Conservation (phyloP, 2,113 vertebrate genomes). For the Seriola rivoliana region DNA sequence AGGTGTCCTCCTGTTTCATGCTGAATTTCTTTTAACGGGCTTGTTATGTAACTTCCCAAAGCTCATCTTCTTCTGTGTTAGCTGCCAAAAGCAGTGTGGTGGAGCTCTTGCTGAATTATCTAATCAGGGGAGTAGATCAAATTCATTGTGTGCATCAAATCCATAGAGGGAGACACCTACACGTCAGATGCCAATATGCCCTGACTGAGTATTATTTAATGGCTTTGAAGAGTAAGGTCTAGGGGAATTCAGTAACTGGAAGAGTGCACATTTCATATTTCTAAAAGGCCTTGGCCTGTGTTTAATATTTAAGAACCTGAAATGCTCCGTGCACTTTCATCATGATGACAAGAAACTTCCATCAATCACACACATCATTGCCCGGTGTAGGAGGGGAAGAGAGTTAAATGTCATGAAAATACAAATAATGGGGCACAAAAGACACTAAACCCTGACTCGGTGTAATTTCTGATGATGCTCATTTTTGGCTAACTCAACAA, state of each 20-base stretch:
- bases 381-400: not conserved
- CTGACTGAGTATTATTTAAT: slow-evolving; percentile 33
- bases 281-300: slow-evolving; percentile 35
- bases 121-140: slow-evolving; percentile 45
- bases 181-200: slow-evolving; percentile 26
- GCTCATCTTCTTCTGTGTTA: slow-evolving; percentile 15
- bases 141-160: slow-evolving; percentile 36
- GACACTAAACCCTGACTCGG: not conserved
- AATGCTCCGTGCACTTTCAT: slow-evolving; percentile 45
- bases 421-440: not conserved
- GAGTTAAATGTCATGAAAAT: not conserved
- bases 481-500: not conserved
- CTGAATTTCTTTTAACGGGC: slow-evolving; percentile 42
- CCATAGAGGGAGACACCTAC: slow-evolving; percentile 13
- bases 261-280: slow-evolving; percentile 37
- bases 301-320: slow-evolving; percentile 43
- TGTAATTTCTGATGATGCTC: not conserved
- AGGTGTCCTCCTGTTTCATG: slow-evolving; percentile 48
- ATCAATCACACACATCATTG: slow-evolving; percentile 22
- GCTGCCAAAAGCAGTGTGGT: slow-evolving; percentile 43
- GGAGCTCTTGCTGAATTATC: not conserved
- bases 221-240: slow-evolving; percentile 7
- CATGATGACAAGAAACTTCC: slow-evolving; percentile 24
- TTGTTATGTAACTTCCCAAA: slow-evolving; percentile 49
- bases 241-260: slow-evolving; percentile 13